These are phyloP conservation scores for Oscheius sp. DNA, from an alignment of 2,888 invertebrate species.

Conservation along the genomic window DNA sequence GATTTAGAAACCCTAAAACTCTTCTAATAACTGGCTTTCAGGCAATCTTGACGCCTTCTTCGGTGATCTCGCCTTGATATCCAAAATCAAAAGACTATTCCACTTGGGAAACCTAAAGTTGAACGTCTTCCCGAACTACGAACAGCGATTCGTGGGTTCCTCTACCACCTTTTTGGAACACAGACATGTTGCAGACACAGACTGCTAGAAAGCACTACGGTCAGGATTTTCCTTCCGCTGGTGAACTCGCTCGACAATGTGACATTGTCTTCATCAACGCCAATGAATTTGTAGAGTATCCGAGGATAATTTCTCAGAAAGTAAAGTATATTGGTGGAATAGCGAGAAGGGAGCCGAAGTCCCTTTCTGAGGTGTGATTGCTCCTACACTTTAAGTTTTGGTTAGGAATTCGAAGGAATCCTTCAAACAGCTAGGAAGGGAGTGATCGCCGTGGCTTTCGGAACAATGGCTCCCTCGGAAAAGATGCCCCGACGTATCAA, in stretches of 20 bases:
- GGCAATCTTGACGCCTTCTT: constrained; percentile 4
- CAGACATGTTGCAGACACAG: constrained; percentile 15
- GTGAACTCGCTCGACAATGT: background rate
- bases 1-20: too few species aligned
- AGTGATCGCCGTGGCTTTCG: constrained; percentile 51
- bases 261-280: constrained; percentile 59
- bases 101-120: background rate
- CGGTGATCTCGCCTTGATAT: background rate
- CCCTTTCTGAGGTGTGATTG: constrained; percentile 1
- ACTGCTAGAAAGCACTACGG: constrained; percentile 26
- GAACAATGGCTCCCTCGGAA: constrained; percentile 43
- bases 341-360: constrained; percentile 45
- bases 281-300: constrained; percentile 63
- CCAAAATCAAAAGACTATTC: constrained; percentile 5
- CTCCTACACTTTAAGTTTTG: background rate
- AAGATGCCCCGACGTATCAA: constrained; percentile 46
- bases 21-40: background rate
- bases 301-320: constrained; percentile 53
- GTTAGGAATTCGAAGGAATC: constrained; percentile 15
- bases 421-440: constrained; percentile 33
- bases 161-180: too few species aligned
- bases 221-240: constrained; percentile 19
- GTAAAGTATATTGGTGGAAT: constrained; percentile 66
- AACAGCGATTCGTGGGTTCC: background rate
- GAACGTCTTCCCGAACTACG: background rate